Evolutionary conservation across 1,140 invertebrate genomes (phyloP).

Genomic region (Trachelipus rathkii): DNA sequence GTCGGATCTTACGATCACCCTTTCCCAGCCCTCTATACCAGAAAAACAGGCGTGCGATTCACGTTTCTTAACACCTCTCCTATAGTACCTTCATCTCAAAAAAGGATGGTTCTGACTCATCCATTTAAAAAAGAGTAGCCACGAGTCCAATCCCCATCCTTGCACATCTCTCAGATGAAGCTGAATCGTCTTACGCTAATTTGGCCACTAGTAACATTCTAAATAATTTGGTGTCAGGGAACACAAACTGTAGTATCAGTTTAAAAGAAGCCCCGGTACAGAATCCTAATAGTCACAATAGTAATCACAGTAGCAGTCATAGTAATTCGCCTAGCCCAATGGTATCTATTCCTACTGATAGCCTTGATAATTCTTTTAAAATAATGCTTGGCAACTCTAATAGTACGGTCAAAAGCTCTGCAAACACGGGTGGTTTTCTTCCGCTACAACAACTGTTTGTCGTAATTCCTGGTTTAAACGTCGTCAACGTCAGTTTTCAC

Average conservation of each 20-base stretch:
- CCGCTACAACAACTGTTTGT: too few relatives aligned
- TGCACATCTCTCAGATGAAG: conserved; percentile 40
- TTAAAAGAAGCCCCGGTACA: conserved; percentile 26
- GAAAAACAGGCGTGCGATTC: conserved; percentile 25
- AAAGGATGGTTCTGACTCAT: too few relatives aligned
- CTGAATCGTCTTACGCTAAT: neutral
- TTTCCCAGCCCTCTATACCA: conserved; percentile 33
- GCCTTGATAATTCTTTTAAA: conserved; percentile 44
- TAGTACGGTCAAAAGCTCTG: conserved; percentile 16
- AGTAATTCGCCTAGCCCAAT: conserved; percentile 28
- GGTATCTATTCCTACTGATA: conserved; percentile 41
- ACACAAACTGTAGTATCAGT: neutral
- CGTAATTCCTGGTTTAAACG: too few relatives aligned
- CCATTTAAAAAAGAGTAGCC: conserved; percentile 46
- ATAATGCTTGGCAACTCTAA: conserved; percentile 34
- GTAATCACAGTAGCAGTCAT: neutral
- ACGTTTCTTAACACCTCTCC: conserved; percentile 45
- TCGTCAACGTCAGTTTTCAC: too few relatives aligned
- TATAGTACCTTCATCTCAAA: conserved; percentile 47
- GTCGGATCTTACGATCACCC: conserved; percentile 29
- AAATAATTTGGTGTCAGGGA: neutral
- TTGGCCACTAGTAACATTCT: neutral
- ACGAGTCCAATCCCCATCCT: conserved; percentile 40
- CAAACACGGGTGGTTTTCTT: too few relatives aligned
- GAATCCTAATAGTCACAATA: conserved; percentile 3